Percentiles rank a stretch among this genome's conserved stretches.
Conservation (phyloP, 2,113 vertebrate species). For the Conger conger region DNA sequence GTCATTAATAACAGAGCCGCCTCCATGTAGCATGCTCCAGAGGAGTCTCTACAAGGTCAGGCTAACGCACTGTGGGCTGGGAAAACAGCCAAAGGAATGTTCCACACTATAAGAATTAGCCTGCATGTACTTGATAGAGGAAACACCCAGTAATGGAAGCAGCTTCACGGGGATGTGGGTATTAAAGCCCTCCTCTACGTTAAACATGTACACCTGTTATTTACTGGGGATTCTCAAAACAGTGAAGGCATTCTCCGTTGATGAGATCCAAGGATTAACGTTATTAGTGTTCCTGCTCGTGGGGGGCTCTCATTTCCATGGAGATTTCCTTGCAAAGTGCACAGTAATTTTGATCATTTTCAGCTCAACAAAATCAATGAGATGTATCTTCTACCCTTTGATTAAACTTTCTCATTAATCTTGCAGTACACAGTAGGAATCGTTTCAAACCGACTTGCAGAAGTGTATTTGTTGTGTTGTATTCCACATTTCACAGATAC, state of each 20-base stretch:
- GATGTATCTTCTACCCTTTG: neutral
- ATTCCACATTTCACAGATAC: neutral
- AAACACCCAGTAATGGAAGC: neutral
- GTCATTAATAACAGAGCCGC: slow-evolving; percentile 1
- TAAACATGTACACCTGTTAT: neutral
- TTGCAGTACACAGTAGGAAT: too few species aligned
- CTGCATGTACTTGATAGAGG: neutral
- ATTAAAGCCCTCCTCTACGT: neutral
- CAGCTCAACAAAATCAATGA: neutral
- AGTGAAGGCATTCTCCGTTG: neutral
- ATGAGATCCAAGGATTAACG: neutral
- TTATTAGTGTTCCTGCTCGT: neutral
- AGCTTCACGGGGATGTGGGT: neutral
- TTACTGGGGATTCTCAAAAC: neutral
- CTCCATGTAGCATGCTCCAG: neutral
- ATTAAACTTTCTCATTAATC: neutral
- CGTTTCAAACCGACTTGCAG: neutral
- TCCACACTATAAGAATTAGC: neutral
- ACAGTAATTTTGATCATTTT: neutral
- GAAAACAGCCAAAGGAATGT: neutral
- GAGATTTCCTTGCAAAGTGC: neutral
- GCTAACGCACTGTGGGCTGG: neutral
- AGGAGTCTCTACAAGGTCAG: neutral
- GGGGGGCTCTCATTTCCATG: neutral
- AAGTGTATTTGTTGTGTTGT: neutral